Base-by-base conservation (phyloP, 1,140 invertebrate genomes). In the Scaptomyza hsui region DNA sequence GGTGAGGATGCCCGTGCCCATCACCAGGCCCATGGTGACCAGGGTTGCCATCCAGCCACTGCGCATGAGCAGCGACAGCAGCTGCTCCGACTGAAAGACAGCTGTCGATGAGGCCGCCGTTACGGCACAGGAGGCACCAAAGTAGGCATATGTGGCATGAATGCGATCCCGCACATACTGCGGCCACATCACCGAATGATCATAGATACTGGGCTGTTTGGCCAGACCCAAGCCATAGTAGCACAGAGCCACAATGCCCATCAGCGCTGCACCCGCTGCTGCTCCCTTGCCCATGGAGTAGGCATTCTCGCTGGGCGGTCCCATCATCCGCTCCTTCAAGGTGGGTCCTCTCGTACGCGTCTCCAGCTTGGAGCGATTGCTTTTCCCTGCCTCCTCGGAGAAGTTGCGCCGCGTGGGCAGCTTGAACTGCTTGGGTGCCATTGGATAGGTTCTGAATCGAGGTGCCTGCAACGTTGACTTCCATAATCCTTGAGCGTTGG, bases 141-240 rank as follows among this genome's bases (percentile, higher is more conserved):
- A 98, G 91, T 99, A 99, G 67, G 95, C 92, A 92, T 99, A 99
- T 0, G 98, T 99, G n/a, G 94, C 91, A 63, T 94, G 95, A 57
- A 99, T 96, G 68, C 99, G 93, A 39, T 98, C 95, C 86, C 95
- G 95, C 0, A 99, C 98, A 93, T 97, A 97, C 78, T 98, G 92
- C 5, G 98, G 97, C 99, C 99, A 99, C 52, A 98, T 88, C 96
- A 95, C 92, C 59, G 96, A 94, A 81, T 95, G 94, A 91, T 99
- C 97, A 59, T 98, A 91, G 75, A 96, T 95, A 61, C 97, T 97
- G 57, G 94, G 92, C 90, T 95, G 93, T 51, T 94, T 94, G 5
- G 96, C 95, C 52, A 98, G 90, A 56, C 98, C 97, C 19, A 98
- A 92, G 21, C 98, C 98, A 94, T 99, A 99, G 91, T 96, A 99